These are phyloP conservation scores for Dichetophora obliterata DNA, from an alignment of 2,888 invertebrate species.

Conservation along the genomic window DNA sequence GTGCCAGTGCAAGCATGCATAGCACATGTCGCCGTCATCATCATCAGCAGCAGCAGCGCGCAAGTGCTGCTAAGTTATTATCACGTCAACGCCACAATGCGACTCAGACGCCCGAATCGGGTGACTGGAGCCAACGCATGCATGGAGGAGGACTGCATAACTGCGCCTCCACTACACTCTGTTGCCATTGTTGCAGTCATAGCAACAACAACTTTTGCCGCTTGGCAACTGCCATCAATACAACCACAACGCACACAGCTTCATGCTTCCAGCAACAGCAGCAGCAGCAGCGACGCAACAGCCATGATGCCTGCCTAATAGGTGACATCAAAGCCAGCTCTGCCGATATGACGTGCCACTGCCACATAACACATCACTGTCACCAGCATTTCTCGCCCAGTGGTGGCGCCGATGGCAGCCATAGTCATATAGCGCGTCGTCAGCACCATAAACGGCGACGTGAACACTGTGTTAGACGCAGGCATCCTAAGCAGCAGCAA, in stretches of 20 bases:
- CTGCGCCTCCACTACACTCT: constrained; percentile 40
- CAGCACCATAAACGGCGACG: constrained; percentile 41
- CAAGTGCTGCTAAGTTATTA: constrained; percentile 37
- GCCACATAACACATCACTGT: constrained; percentile 50
- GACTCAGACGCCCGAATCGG: constrained; percentile 59
- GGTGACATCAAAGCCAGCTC: constrained; percentile 45
- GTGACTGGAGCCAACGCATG: constrained; percentile 44
- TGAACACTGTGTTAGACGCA: constrained; percentile 31
- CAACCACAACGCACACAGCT: constrained; percentile 34
- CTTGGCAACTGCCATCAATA: constrained; percentile 37
- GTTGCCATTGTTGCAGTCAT: constrained; percentile 44
- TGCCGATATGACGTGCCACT: constrained; percentile 49
- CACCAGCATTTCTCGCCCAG: constrained; percentile 49
- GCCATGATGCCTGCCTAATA: constrained; percentile 46
- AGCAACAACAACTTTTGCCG: constrained; percentile 42
- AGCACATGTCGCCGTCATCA: constrained; percentile 48
- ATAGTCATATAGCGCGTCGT: constrained; percentile 14
- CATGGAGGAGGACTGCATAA: constrained; percentile 5
- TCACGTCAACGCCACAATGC: constrained; percentile 63
- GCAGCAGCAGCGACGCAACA: constrained; percentile 16
- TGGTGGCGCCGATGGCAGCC: constrained; percentile 36
- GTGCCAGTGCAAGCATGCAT: constrained; percentile 13
- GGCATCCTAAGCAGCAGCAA: constrained; percentile 17
- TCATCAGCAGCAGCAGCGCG: too few relatives aligned
- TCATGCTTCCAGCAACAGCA: constrained; percentile 40